Conservation (phyloP, 2,113 vertebrate species). For the Podiceps cristatus region DNA sequence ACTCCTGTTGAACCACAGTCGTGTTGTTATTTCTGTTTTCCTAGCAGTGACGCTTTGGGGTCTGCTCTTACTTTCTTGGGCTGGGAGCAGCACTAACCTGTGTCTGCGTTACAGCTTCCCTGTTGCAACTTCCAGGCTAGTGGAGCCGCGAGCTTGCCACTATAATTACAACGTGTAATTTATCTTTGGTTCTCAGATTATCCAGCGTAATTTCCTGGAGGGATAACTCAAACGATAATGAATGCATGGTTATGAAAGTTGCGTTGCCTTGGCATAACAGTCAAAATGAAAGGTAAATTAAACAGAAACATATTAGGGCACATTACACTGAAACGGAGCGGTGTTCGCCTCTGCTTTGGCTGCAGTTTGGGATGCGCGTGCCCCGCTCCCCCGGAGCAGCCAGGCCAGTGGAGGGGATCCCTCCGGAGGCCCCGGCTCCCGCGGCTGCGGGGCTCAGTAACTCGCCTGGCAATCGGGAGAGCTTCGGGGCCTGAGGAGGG, state of each 20-base stretch:
- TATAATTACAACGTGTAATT: not conserved
- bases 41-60: not conserved
- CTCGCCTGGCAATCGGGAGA: fast-evolving
- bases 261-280: not conserved
- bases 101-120: not conserved
- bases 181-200: not conserved
- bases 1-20: not conserved
- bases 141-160: not conserved
- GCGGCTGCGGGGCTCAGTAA: fast-evolving
- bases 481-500: not conserved
- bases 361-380: not conserved
- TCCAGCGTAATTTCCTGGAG: not conserved
- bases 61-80: not conserved
- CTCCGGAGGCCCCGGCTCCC: not conserved
- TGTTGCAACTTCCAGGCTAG: not conserved
- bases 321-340: fast-evolving
- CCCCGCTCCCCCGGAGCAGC: not conserved
- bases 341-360: not conserved
- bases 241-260: not conserved
- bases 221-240: not conserved
- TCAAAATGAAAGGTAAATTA: not conserved
- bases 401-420: not conserved
- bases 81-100: not conserved
- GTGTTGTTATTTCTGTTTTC: not conserved
- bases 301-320: not conserved